Conservation (phyloP, 1,140 invertebrate species). For the Periplaneta americana region DNA sequence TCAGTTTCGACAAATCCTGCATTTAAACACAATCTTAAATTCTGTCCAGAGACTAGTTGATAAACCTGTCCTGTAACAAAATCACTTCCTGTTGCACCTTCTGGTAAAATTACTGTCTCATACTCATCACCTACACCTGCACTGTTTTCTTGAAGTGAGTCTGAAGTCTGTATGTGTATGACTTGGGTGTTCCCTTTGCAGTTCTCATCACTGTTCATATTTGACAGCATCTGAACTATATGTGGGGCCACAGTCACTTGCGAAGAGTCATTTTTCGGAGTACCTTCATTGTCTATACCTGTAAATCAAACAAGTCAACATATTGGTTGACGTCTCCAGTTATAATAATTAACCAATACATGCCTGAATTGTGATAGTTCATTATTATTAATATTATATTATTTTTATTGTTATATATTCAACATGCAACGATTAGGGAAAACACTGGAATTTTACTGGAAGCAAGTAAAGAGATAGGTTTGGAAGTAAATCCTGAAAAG, state of each 20-base stretch:
- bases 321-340: too few relatives aligned
- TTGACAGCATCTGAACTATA: background rate
- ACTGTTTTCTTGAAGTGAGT: background rate
- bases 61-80: background rate
- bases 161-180: background rate
- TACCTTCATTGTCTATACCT: background rate
- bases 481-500: too few relatives aligned
- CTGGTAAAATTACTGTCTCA: background rate
- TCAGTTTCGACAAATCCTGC: background rate
- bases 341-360: too few relatives aligned
- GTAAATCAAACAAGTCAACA: background rate
- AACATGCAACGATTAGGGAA: too few relatives aligned
- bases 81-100: background rate
- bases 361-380: too few relatives aligned
- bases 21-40: background rate
- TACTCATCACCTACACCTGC: background rate
- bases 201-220: background rate
- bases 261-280: background rate
- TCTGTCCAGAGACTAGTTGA: background rate
- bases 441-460: too few relatives aligned
- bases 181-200: background rate
- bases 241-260: background rate
- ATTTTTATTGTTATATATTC: too few relatives aligned
- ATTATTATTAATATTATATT: too few relatives aligned
- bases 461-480: too few relatives aligned